Evolutionary conservation across 2,113 vertebrate genomes (phyloP).

Genomic region (Orycteropus afer): DNA sequence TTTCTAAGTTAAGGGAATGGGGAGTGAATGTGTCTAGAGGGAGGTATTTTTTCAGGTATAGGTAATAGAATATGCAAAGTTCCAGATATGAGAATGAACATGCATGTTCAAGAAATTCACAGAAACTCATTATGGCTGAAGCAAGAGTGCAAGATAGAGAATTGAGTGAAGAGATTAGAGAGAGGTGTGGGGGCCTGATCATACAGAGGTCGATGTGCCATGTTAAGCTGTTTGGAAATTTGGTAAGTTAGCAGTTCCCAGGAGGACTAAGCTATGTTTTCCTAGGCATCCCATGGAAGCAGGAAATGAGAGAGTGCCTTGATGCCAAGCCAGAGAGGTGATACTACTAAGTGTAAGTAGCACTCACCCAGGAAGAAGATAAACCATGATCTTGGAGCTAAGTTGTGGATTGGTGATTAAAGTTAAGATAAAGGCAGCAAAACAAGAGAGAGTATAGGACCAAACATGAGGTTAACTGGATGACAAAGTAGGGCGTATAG

Average conservation of each 20-base stretch:
- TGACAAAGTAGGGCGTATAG: neutral
- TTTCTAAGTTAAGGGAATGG: neutral
- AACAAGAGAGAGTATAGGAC: neutral
- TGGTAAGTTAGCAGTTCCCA: neutral
- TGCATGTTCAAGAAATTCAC: neutral
- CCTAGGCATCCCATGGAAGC: neutral
- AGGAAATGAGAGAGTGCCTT: neutral
- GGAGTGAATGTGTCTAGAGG: too few relatives aligned
- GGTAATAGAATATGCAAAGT: neutral
- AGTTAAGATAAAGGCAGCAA: neutral
- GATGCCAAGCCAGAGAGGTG: neutral
- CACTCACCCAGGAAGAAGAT: neutral
- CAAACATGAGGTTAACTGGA: neutral
- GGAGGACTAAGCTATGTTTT: neutral
- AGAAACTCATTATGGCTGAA: neutral
- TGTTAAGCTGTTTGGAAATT: neutral
- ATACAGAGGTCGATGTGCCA: neutral
- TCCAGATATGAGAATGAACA: neutral
- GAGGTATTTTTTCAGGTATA: neutral
- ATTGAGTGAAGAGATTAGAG: neutral
- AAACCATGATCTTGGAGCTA: neutral
- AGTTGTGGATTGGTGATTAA: neutral
- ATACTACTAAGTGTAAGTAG: neutral
- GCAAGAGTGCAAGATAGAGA: neutral
- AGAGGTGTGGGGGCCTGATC: neutral